phyloP scores from a whole-genome alignment of 2,797 vertebrate genomes.

The Phylloscopus collybita region DNA sequence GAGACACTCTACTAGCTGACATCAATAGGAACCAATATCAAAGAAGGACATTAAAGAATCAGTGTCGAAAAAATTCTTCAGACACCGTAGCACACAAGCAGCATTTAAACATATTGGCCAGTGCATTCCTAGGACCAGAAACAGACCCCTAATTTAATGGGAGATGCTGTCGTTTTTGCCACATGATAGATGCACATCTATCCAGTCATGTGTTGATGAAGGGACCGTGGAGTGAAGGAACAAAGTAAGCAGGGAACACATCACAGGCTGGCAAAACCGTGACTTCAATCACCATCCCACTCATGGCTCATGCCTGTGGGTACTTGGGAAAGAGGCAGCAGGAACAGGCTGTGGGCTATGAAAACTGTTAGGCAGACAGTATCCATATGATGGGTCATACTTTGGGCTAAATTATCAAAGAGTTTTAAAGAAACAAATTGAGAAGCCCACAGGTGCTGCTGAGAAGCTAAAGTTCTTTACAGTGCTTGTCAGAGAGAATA shows the following conservation, averaged over 20 bases:
- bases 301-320: background rate
- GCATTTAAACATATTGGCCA: background rate
- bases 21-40: background rate
- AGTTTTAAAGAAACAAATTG: background rate
- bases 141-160: background rate
- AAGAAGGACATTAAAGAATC: background rate
- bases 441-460: background rate
- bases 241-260: background rate
- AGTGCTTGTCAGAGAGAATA: background rate
- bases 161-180: background rate
- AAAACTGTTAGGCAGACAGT: background rate
- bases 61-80: background rate
- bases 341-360: background rate
- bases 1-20: background rate
- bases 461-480: background rate
- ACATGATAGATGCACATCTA: background rate
- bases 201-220: background rate
- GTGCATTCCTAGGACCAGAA: background rate
- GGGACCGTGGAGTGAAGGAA: background rate
- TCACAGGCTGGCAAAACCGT: background rate
- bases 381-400: background rate
- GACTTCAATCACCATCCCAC: slow-evolving; percentile 6
- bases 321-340: background rate
- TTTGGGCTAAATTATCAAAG: background rate
- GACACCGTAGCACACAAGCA: background rate